These are phyloP conservation scores for Acronicta alni DNA, from an alignment of 2,888 invertebrate genomes.

Conservation along the genomic window DNA sequence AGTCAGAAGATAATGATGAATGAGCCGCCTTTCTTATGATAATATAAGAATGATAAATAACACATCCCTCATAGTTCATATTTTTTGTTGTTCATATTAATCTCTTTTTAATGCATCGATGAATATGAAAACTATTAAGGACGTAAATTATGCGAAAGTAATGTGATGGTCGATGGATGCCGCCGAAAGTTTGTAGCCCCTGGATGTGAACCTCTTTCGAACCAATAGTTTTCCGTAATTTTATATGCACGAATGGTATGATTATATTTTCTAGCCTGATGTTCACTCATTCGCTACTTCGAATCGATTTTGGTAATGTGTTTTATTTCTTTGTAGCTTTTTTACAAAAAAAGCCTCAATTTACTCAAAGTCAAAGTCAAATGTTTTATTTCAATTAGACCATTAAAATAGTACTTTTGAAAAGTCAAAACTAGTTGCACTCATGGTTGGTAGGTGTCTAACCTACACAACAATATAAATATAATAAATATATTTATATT, in stretches of 20 bases:
- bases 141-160: conserved; percentile 47
- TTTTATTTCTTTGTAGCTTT: too few species aligned
- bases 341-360: too few species aligned
- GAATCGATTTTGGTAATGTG: too few species aligned
- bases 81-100: conserved; percentile 50
- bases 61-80: conserved; percentile 56
- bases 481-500: too few species aligned
- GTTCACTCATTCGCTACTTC: background rate
- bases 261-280: background rate
- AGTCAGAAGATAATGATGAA: conserved; percentile 79
- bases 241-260: conserved; percentile 11
- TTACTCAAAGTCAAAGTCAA: too few species aligned
- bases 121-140: conserved; percentile 45
- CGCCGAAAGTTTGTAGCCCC: conserved; percentile 25
- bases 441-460: too few species aligned
- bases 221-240: conserved; percentile 35
- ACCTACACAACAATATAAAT: too few species aligned
- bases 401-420: too few species aligned
- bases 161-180: conserved; percentile 27
- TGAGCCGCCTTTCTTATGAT: conserved; percentile 76
- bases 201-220: conserved; percentile 30
- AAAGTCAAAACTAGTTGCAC: too few species aligned
- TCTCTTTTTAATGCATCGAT: conserved; percentile 44
- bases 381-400: too few species aligned
- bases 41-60: conserved; percentile 77